Evolutionary conservation across 2,113 vertebrate genomes (phyloP), one percentile per base, ranked within the genome.

Genomic region (Sigmodon hispidus): DNA sequence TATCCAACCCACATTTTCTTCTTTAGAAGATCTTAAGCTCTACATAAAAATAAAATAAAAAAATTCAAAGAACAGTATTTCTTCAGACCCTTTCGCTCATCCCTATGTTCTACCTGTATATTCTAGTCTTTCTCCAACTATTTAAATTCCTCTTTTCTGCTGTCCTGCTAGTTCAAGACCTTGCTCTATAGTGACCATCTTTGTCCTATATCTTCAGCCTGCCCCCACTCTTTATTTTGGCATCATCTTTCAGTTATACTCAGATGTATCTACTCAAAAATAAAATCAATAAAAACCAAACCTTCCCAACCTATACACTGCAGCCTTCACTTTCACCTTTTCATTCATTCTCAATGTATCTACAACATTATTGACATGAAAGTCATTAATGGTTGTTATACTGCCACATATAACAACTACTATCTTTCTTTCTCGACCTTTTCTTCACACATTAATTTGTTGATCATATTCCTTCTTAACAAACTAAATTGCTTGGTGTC

Each of bases 401-500:
- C 3, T 48, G 72, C 55, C 86, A 90, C 48, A 19, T 48, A 43
- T 43, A 86, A 90, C 8, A 93, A 63, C 31, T n/a, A 89, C 15
- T n/a, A 65, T 65, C 36, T 16, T 95, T 79, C n/a, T 90, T 17
- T 86, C 72, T 80, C n/a, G 61, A 70, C 57, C 52, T 90, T 90
- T 87, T 72, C 24, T 40, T 19, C 43, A 36, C 10, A 73, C 59
- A n/a, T 93, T 87, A 86, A 19, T 80, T n/a, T 79, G 34, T 40
- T 80, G 75, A 26, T 70, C 61, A 86, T 61, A 69, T 59, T 70
- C 21, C 72, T 36, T 73, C 48, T 65, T 48, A 52, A 86, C 87
- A 95, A 67, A 89, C 16, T 63, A 77, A 91, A 94, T 89, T 92
- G 36, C 59, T 72, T 94, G 52, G 55, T 2, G 89, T 85, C 81